Conservation (phyloP, 2,113 vertebrate species). For the Brachyhypopomus gauderio region DNA sequence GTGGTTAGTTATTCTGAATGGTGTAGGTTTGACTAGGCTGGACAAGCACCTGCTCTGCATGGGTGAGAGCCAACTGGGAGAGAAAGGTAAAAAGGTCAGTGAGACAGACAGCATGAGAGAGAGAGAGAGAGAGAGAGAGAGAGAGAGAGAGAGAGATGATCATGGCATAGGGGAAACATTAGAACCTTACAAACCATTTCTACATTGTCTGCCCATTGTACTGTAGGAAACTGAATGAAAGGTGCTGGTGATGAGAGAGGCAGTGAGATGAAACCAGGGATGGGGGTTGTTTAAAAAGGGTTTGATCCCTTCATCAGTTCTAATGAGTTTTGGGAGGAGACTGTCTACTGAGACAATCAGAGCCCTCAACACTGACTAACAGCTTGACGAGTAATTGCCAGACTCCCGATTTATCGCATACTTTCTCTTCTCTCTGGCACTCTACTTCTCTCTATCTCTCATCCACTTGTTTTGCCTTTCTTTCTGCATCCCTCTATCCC, state of each 20-base stretch:
- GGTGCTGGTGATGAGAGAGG: background rate
- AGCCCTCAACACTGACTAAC: conserved; percentile 32
- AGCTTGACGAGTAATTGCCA: conserved; percentile 11
- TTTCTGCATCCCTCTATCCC: background rate
- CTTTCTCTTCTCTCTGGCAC: conserved; percentile 48
- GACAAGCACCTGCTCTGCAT: background rate
- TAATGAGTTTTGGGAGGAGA: conserved; percentile 46
- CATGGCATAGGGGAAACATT: background rate
- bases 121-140: background rate
- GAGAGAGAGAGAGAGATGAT: background rate
- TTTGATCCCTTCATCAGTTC: conserved; percentile 32
- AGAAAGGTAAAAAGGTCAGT: conserved; percentile 18
- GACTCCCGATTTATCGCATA: conserved; percentile 8
- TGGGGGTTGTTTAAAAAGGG: conserved; percentile 8
- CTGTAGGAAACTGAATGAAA: background rate
- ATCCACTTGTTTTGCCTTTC: background rate
- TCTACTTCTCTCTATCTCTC: background rate
- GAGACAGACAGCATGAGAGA: background rate
- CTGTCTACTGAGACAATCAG: conserved; percentile 30
- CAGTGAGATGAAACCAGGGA: background rate
- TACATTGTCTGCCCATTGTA: background rate
- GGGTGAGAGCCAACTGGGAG: background rate
- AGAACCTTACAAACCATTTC: conserved; percentile 16
- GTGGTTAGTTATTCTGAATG: background rate
- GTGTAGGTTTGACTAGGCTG: background rate